Evolutionary conservation across 2,113 vertebrate genomes (phyloP), one percentile per base, ranked within the genome.

Genomic region (Crotalus viridis): DNA sequence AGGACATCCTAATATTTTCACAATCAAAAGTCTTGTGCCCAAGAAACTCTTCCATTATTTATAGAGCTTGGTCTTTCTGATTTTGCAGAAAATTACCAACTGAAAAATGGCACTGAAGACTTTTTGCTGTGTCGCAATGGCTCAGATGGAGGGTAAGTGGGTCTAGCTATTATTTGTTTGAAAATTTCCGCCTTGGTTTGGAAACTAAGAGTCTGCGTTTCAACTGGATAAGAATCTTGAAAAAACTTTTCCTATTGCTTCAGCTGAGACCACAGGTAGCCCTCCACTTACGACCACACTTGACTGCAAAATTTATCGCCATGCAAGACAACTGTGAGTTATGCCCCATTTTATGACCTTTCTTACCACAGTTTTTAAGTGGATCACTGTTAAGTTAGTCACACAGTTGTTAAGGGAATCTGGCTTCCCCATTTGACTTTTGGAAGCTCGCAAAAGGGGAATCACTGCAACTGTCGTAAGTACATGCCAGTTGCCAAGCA

Each of bases 71-170:
- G 43, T 12, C 43, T 59, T 46, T 17, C 85, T 28, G 12, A 46
- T 48, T 57, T 59, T 10, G 46, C 90, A 99, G 98, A 96, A 88
- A 96, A 97, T 91, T 98, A 98, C 91, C 97, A 97, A 91, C 97
- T 94, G 92, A 97, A 98, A 89, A 94, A 94, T 51, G 99, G 98
- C 93, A 97, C 98, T 15, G 96, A 96, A 81, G 99, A 99, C 88
- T 96, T 97, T 96, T 98, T 99, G 96, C 97, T 99, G 56, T 99
- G 99, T 91, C 98, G 98, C 95, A 98, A 98, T 55, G 97, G 98
- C 95, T 91, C 94, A 87, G 98, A 98, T 92, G 97, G 98, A 88
- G 99, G 99, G 99, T 99, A 97, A 98, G 98, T 98, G 48, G 9
- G 8, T 15, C 13, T 28, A 15, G 52, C 3, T 51, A 17, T 88